A percentile compares a stretch with the other conserved stretches of the same genome.
phyloP scores from a whole-genome alignment of 2,113 vertebrate species.

The Hippolais icterina region DNA sequence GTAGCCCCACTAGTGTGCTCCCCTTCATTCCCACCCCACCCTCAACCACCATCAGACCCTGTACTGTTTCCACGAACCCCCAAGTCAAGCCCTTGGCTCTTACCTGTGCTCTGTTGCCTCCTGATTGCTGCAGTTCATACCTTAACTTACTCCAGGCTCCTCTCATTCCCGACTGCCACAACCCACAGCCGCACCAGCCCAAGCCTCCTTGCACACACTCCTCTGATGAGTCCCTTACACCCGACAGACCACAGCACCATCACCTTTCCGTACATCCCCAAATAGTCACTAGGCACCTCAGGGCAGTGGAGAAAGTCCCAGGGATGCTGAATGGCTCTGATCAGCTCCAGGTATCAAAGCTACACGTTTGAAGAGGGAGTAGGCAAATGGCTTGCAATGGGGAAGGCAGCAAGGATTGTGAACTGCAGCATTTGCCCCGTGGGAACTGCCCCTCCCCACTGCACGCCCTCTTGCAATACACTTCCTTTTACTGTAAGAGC shows the following conservation, averaged over 20 bases:
- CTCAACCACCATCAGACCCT: background rate
- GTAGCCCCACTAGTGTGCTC: background rate
- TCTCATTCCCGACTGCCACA: rapidly evolving
- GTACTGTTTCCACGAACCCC: background rate
- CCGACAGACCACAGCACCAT: background rate
- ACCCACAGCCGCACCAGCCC: background rate
- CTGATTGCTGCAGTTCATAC: background rate
- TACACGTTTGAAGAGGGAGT: rapidly evolving
- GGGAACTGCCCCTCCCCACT: background rate
- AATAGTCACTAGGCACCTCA: background rate
- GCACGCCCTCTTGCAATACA: background rate
- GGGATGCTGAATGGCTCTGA: background rate
- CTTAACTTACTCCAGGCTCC: background rate
- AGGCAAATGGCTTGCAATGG: background rate
- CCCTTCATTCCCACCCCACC: background rate
- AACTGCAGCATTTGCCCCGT: background rate
- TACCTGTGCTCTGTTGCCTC: background rate
- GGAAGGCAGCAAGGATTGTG: background rate
- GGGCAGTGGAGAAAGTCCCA: background rate
- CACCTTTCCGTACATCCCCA: background rate
- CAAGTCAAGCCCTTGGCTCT: background rate
- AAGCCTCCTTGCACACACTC: background rate
- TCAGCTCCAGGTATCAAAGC: background rate
- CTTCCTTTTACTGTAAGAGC: slow-evolving; percentile 36
- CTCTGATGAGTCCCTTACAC: background rate